These are phyloP conservation scores for Deilephila porcellus DNA, from an alignment of 2,888 invertebrate species.

Conservation along the genomic window DNA sequence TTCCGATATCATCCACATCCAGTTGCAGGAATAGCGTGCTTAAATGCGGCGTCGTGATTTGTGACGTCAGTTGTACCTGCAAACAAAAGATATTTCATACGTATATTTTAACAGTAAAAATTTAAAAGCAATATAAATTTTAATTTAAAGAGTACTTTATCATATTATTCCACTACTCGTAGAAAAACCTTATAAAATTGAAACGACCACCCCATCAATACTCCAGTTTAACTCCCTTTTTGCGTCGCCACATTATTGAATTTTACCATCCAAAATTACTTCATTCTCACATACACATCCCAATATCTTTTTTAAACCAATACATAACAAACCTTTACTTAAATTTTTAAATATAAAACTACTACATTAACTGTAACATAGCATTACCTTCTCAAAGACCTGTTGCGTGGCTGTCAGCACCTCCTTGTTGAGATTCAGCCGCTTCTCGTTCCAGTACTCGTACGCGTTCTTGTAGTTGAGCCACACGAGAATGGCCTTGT, in stretches of 20 bases:
- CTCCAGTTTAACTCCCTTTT: too few relatives aligned
- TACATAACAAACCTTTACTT: not conserved
- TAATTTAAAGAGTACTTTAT: too few relatives aligned
- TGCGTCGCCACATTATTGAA: too few relatives aligned
- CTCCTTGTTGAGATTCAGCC: conserved; percentile 95
- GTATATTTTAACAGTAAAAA: not conserved
- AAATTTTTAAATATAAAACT: not conserved
- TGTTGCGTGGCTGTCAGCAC: conserved; percentile 91
- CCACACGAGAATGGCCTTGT: conserved; percentile 99
- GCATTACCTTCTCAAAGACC: conserved; percentile 77
- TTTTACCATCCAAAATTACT: too few relatives aligned
- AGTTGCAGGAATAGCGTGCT: conserved; percentile 96
- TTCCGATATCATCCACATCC: conserved; percentile 98
- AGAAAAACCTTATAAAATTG: too few relatives aligned
- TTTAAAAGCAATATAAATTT: too few relatives aligned
- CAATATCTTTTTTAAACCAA: too few relatives aligned
- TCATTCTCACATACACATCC: too few relatives aligned
- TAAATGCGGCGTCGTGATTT: conserved; percentile 90
- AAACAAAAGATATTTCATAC: not conserved
- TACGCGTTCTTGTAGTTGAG: conserved; percentile 99
- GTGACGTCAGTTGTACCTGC: conserved; percentile 90
- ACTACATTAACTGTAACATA: not conserved
- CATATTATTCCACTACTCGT: too few relatives aligned
- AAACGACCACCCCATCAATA: too few relatives aligned
- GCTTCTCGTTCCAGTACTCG: conserved; percentile 99